Evolutionary conservation across 2,888 invertebrate genomes (phyloP), one percentile per base, ranked within the genome.

Genomic region (Agelastica alni): DNA sequence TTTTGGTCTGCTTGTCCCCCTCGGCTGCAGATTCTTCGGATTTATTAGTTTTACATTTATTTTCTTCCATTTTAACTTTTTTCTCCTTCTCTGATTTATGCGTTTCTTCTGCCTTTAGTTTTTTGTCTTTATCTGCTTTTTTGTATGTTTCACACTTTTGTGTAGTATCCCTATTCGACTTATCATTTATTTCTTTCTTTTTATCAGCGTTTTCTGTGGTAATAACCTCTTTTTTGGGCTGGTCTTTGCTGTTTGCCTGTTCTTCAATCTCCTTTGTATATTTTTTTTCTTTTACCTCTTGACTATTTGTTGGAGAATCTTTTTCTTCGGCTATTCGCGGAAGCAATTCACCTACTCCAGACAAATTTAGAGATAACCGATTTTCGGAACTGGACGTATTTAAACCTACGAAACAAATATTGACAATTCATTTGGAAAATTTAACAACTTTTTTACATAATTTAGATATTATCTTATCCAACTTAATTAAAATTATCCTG

Each of bases 251-350:
- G n/a, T 6, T 43, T 14, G 28, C 2, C 13, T 31, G 30, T 31
- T 44, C 44, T 34, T 45, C 45, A 22, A 3, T 10, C 10, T 22
- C 13, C 36, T 36, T 45, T n/a, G 28, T n/a, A 7, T 22, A 7
- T 14, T 65, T 59, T 61, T 64, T 52, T 57, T 58, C 55, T 63
- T 66, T 66, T 4, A 36, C 47, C 39, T 68, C 66, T 32, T 67
- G 71, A 3, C 69, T 74, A 51, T 86, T 87, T 0, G 89, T 88
- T 0, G 89, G 89, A 12, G 88, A 89, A 75, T 90, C 89, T 70
- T 91, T 92, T 74, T 93, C 93, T 77, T 93, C 93, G 0, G 93
- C 92, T 54, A 93, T 93, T 61, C 93, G 78, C 0, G 93, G 93
- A 69, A 93, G 76, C 48, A 86, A 80, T 68, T 83, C 83, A 46